A percentile compares a stretch with the other conserved stretches of the same genome.
Evolutionary conservation across 2,797 vertebrate genomes (phyloP).

Genomic region (Macroramphosus scolopax): DNA sequence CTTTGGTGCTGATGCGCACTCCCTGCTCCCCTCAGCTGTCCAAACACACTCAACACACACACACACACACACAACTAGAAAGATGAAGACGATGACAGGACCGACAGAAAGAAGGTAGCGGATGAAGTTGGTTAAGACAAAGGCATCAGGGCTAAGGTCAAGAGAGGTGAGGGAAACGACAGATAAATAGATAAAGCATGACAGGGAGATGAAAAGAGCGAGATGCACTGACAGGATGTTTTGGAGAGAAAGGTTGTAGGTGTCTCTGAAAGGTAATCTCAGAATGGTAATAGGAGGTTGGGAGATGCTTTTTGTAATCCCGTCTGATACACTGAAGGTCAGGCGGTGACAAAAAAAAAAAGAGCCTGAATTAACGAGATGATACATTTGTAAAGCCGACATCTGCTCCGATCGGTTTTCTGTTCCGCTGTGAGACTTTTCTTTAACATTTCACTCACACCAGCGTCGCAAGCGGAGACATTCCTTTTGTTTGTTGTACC

Average conservation of each 20-base stretch:
- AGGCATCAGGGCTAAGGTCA: slow-evolving; percentile 37
- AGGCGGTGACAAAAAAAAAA: no score
- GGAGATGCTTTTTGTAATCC: no score
- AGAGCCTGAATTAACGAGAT: no score
- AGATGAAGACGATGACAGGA: slow-evolving; percentile 7
- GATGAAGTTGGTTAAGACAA: slow-evolving; percentile 31
- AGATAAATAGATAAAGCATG: slow-evolving; percentile 41
- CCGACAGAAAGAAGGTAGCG: slow-evolving; percentile 19
- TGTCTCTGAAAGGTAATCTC: slow-evolving; percentile 17
- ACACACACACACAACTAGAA: neutral
- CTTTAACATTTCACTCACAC: no score
- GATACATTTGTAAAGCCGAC: no score
- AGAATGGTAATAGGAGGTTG: slow-evolving; percentile 23
- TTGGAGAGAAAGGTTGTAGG: slow-evolving; percentile 18
- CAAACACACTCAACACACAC: slow-evolving; percentile 12
- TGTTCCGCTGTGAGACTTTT: no score
- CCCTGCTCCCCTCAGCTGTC: slow-evolving; percentile 33
- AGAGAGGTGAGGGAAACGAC: slow-evolving; percentile 43
- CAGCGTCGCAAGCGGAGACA: no score
- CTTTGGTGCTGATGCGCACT: no score
- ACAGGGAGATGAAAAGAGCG: slow-evolving; percentile 26
- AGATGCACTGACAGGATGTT: slow-evolving; percentile 14
- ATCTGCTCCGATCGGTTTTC: no score
- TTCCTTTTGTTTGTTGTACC: no score
- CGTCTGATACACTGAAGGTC: no score